These are phyloP conservation scores for Prionace glauca DNA, from an alignment of 2,797 vertebrate genomes.

Conservation along the genomic window DNA sequence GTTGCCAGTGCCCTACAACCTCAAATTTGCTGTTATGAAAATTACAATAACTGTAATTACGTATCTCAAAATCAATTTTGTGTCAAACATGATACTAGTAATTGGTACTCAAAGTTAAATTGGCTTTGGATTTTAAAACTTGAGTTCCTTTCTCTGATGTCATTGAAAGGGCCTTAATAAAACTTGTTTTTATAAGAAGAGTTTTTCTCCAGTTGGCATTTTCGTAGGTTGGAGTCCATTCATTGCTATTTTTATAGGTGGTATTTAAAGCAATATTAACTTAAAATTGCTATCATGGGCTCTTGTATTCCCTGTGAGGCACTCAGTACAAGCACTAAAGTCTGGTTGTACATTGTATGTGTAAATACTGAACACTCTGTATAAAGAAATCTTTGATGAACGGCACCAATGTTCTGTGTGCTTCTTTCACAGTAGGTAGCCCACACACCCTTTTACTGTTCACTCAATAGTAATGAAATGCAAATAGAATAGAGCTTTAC, in stretches of 20 bases:
- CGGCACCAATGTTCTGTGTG: neutral
- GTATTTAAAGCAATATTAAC: constrained; percentile 31
- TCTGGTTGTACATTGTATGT: constrained; percentile 20
- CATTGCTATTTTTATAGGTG: constrained; percentile 25
- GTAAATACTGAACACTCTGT: neutral
- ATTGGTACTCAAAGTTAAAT: constrained; percentile 20
- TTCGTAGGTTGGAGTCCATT: neutral
- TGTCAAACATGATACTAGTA: neutral
- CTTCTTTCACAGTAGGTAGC: constrained; percentile 29
- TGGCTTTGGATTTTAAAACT: neutral
- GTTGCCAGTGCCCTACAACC: neutral
- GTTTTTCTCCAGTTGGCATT: neutral
- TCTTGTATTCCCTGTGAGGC: constrained; percentile 22
- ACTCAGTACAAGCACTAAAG: constrained; percentile 10
- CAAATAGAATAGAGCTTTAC: constrained; percentile 23
- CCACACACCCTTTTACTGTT: constrained; percentile 14
- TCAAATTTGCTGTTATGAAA: neutral
- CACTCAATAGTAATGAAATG: constrained; percentile 18
- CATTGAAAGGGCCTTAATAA: neutral
- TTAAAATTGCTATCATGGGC: neutral
- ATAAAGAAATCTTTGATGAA: constrained; percentile 31
- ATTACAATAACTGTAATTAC: neutral
- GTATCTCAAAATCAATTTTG: neutral
- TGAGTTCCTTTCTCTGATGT: constrained; percentile 14
- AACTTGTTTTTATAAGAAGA: neutral